Percentiles rank a stretch among this genome's conserved stretches.
Evolutionary conservation across 2,797 vertebrate species (phyloP).

Genomic region (Diplodus sargus): DNA sequence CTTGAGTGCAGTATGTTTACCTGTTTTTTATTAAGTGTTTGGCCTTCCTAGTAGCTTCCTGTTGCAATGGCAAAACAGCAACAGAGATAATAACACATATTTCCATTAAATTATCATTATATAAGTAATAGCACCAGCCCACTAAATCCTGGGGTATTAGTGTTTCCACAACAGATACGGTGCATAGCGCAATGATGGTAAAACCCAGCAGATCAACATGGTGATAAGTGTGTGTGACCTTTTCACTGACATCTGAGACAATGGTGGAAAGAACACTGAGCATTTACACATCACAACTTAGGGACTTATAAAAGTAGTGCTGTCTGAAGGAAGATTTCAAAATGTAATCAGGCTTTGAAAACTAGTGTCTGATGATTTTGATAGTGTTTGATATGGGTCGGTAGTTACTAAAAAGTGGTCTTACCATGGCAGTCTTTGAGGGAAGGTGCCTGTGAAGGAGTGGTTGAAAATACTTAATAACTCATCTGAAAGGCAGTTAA

Average conservation of each 20-base stretch:
- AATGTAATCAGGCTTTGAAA: neutral
- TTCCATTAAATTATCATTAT: neutral
- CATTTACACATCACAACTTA: neutral
- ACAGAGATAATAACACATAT: too few relatives aligned
- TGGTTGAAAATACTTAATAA: too few relatives aligned
- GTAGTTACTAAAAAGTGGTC: too few relatives aligned
- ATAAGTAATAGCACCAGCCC: conserved; percentile 4
- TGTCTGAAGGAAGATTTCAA: neutral
- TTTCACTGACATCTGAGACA: conserved; percentile 23
- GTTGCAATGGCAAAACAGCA: neutral
- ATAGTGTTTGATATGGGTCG: too few relatives aligned
- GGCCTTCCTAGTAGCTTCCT: neutral
- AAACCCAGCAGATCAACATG: conserved; percentile 11
- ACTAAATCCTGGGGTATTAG: conserved; percentile 31
- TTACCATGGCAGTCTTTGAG: too few relatives aligned
- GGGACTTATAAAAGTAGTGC: neutral
- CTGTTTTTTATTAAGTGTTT: neutral
- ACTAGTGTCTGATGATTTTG: too few relatives aligned
- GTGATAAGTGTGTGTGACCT: conserved; percentile 8
- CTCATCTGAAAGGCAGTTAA: too few relatives aligned
- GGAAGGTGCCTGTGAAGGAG: too few relatives aligned
- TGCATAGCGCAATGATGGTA: neutral
- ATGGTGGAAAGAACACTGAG: neutral
- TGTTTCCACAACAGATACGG: conserved; percentile 41
- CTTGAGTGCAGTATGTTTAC: neutral